phyloP scores from a whole-genome alignment of 2,888 invertebrate species.

The Teinopalpus imperialis region DNA sequence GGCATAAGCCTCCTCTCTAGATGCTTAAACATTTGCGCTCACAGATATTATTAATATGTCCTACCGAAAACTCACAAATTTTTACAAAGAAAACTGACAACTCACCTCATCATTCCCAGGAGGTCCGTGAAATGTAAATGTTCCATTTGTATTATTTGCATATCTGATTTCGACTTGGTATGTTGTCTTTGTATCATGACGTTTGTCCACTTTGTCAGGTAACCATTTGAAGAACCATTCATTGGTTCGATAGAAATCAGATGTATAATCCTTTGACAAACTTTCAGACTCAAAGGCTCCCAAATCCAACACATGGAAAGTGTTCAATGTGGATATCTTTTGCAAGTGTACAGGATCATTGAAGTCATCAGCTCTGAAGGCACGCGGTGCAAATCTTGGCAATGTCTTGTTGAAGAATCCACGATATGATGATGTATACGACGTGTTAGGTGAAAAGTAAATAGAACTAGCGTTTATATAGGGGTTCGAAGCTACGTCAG shows the following conservation, averaged over 20 bases:
- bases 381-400: constrained; percentile 96
- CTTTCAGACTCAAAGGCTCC: constrained; percentile 92
- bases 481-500: constrained; percentile 96
- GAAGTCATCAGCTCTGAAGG: constrained; percentile 95
- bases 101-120: constrained; percentile 92
- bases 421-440: constrained; percentile 96
- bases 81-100: no score
- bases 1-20: no score
- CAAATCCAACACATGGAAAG: constrained; percentile 92
- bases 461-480: constrained; percentile 96
- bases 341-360: constrained; percentile 97
- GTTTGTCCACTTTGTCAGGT: constrained; percentile 89
- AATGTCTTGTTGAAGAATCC: constrained; percentile 98
- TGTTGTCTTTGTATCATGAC: constrained; percentile 95
- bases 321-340: constrained; percentile 96
- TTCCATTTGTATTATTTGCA: constrained; percentile 96
- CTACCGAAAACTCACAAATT: no score
- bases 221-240: constrained; percentile 97
- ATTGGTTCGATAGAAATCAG: constrained; percentile 94
- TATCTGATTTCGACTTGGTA: constrained; percentile 97
- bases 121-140: constrained; percentile 97
- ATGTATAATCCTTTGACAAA: constrained; percentile 92
- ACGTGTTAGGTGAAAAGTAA: constrained; percentile 96
- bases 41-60: no score
- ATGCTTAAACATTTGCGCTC: no score